These are phyloP conservation scores for Ctenicera cuprea DNA, from an alignment of 2,888 invertebrate species.

Conservation along the genomic window DNA sequence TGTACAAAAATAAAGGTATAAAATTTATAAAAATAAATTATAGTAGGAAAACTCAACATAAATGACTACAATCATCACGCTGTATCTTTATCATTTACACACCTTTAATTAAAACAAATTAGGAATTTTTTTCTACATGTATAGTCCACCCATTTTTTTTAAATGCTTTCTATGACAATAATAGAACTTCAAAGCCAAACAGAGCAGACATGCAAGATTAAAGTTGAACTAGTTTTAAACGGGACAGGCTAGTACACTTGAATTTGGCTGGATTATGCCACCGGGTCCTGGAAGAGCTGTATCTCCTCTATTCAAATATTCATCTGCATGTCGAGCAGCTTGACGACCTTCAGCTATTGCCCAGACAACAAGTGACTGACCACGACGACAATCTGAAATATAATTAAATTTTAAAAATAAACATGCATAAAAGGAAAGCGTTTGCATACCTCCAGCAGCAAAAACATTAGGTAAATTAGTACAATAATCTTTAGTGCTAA, in stretches of 20 bases:
- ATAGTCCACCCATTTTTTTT: conserved; percentile 24
- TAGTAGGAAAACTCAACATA: neutral
- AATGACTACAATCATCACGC: neutral
- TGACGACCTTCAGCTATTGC: conserved; percentile 99
- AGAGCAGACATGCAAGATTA: conserved; percentile 11
- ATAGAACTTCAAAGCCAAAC: conserved; percentile 30
- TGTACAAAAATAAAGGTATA: conserved; percentile 32
- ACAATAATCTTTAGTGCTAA: conserved; percentile 90
- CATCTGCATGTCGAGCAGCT: conserved; percentile 95
- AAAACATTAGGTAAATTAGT: conserved; percentile 94
- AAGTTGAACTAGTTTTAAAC: conserved; percentile 60
- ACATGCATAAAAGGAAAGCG: neutral
- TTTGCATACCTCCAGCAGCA: conserved; percentile 91
- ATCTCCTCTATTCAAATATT: conserved; percentile 83
- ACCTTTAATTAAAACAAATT: neutral
- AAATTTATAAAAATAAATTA: conserved; percentile 27
- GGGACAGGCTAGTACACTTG: conserved; percentile 63
- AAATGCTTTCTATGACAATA: conserved; percentile 16
- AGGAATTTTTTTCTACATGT: conserved; percentile 29
- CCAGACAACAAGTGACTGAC: conserved; percentile 99
- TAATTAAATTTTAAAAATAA: conserved; percentile 17
- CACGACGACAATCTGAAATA: conserved; percentile 92
- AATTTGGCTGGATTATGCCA: conserved; percentile 81
- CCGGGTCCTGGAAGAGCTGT: conserved; percentile 95
- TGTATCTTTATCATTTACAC: conserved; percentile 4